Evolutionary conservation across 1,140 invertebrate species (phyloP), one percentile per base, ranked within the genome.

Genomic region (Pomacea maculata): DNA sequence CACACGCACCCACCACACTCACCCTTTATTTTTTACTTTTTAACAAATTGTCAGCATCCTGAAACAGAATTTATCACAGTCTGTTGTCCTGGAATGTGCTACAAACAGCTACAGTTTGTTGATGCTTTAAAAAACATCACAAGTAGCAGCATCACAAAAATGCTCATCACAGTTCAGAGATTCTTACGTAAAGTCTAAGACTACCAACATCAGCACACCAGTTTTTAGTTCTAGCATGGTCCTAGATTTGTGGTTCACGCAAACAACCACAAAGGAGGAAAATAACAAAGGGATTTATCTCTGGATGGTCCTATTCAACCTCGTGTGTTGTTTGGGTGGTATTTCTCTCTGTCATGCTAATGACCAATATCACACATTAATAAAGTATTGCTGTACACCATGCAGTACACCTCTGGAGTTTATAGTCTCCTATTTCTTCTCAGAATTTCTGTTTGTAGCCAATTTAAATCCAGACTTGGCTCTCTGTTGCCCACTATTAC

Each of bases 401-500:
- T 45, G 34, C 34, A 45, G 34, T 45, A 45, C 34, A 45, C 34
- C 34, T 45, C 34, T 45, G 14, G 12, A 52, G n/a, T 19, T 29
- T 57, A 19, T 25, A 54, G n/a, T 12, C 7, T 6, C 3, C 71
- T 68, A 71, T 67, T 73, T 78, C 21, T 25, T 71, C 10, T 25
- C 54, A 57, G 34, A 29, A 11, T 34, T 25, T 54, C 71, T 73
- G 8, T 67, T 67, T 55, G 67, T 72, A 52, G 55, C 57, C 45
- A 79, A 54, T 79, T 67, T 79, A 10, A 63, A 25, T 12, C 45
- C 70, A 15, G 70, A 80, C 71, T 74, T 80, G 17, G 12, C 21
- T 21, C 17, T 25, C 21, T 72, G 72, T 25, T 61, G 61, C 12
- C 7, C 61, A 25, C 21, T 63, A 6, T 70, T 57, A 6, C 54